These are phyloP conservation scores for Arenaria interpres DNA, from an alignment of 2,113 vertebrate species.

Conservation along the genomic window DNA sequence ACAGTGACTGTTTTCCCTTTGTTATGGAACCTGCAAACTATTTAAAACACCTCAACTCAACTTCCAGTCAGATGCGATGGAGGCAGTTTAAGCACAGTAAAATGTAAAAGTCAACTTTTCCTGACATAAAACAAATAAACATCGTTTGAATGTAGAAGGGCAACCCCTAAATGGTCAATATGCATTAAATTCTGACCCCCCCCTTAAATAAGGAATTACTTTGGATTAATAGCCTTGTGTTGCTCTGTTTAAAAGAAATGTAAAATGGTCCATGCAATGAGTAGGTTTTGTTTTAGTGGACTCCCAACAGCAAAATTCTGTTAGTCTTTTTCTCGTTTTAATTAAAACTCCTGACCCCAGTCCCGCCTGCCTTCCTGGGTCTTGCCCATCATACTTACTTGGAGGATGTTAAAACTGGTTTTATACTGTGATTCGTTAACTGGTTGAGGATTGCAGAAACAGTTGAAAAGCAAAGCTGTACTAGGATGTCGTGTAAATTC, in stretches of 20 bases:
- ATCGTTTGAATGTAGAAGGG: background rate
- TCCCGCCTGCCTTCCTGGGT: background rate
- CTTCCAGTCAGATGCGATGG: rapidly evolving
- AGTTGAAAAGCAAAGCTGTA: background rate
- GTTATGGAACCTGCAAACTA: background rate
- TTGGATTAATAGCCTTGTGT: background rate
- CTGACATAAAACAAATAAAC: background rate
- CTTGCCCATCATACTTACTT: background rate
- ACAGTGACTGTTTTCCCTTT: background rate
- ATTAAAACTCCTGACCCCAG: background rate
- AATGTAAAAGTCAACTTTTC: background rate
- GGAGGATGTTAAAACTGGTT: background rate
- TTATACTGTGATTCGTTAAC: background rate
- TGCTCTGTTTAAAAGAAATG: background rate
- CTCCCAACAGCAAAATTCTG: background rate
- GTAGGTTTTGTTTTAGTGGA: background rate
- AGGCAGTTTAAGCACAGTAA: background rate
- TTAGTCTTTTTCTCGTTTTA: background rate
- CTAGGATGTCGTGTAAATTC: background rate
- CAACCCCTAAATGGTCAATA: background rate
- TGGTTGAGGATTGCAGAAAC: background rate
- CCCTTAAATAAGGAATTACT: background rate
- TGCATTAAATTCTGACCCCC: background rate
- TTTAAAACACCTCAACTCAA: background rate
- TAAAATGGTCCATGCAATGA: background rate